phyloP scores from a whole-genome alignment of 1,140 invertebrate species.

The Drosophila bocki region DNA sequence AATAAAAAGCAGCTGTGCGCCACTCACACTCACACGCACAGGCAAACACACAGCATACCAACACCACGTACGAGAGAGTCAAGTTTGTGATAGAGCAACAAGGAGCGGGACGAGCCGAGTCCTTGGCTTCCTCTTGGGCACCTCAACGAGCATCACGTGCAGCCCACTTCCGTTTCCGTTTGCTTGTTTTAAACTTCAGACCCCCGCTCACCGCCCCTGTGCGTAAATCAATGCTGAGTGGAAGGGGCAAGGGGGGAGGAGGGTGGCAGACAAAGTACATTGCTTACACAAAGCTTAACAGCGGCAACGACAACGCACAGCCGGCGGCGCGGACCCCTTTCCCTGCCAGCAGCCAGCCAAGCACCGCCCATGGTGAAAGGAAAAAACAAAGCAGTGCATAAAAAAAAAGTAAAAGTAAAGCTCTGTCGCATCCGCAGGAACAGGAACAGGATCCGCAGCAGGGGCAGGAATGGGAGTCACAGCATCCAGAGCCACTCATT shows the following conservation, averaged over 20 bases:
- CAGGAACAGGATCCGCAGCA: conserved; percentile 16
- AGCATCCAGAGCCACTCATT: conserved; percentile 75
- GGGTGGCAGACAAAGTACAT: conserved; percentile 73
- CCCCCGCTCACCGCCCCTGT: conserved; percentile 22
- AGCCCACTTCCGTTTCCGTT: conserved; percentile 82
- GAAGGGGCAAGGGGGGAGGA: background rate
- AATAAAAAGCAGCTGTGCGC: conserved; percentile 78
- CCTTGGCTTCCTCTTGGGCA: conserved; percentile 66
- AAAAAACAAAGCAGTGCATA: conserved; percentile 80
- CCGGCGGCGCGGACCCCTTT: conserved; percentile 56
- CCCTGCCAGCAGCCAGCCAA: background rate
- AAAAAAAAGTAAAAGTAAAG: conserved; percentile 79
- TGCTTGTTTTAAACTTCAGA: conserved; percentile 78
- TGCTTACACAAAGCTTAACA: conserved; percentile 83
- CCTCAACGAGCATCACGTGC: conserved; percentile 82
- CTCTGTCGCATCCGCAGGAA: conserved; percentile 69
- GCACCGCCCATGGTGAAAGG: conserved; percentile 20
- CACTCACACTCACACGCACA: conserved; percentile 24
- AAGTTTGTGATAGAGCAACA: conserved; percentile 53
- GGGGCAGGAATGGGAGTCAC: conserved; percentile 9
- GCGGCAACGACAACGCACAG: conserved; percentile 69
- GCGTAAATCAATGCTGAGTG: conserved; percentile 74
- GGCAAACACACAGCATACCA: conserved; percentile 1
- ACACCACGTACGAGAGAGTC: conserved; percentile 29
- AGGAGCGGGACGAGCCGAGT: conserved; percentile 37